Conservation (phyloP, 2,888 invertebrate species). For the Lepidochitona cinerea region DNA sequence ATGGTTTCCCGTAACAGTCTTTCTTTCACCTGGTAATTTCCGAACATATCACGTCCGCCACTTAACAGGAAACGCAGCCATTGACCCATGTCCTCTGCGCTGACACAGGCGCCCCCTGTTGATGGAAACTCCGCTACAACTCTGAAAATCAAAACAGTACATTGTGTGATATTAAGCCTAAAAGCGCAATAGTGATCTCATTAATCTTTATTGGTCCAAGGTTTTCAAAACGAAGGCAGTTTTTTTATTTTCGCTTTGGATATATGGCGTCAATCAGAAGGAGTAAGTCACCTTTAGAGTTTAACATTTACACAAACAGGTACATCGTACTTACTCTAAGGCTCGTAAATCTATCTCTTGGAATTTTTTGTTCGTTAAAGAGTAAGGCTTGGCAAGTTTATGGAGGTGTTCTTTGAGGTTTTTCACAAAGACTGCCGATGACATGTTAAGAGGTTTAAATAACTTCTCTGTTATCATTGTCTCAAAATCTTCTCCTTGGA, state of each 20-base stretch:
- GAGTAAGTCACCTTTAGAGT: too few relatives aligned
- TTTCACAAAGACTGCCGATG: constrained; percentile 11
- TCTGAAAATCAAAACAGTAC: not conserved
- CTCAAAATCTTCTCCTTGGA: constrained; percentile 28
- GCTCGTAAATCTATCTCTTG: not conserved
- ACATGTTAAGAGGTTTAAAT: constrained; percentile 33
- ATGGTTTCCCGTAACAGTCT: not conserved
- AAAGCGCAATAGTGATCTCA: not conserved
- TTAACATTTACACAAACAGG: too few relatives aligned
- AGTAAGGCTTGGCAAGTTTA: not conserved
- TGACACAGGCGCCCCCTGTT: not conserved
- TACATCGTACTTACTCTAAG: not conserved
- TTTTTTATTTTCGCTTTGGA: too few relatives aligned
- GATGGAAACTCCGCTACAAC: not conserved
- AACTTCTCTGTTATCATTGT: constrained; percentile 25
- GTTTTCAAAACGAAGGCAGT: too few relatives aligned
- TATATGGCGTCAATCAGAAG: too few relatives aligned
- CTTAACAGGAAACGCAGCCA: constrained; percentile 1
- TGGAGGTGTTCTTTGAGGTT: not conserved
- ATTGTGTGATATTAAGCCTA: not conserved
- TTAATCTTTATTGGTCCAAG: too few relatives aligned
- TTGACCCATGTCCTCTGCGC: not conserved
- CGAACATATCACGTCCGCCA: not conserved
- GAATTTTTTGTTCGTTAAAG: not conserved
- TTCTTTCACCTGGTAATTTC: constrained; percentile 4